Conservation (phyloP, 2,797 vertebrate species). For the Petrocephalus schoutedeni region DNA sequence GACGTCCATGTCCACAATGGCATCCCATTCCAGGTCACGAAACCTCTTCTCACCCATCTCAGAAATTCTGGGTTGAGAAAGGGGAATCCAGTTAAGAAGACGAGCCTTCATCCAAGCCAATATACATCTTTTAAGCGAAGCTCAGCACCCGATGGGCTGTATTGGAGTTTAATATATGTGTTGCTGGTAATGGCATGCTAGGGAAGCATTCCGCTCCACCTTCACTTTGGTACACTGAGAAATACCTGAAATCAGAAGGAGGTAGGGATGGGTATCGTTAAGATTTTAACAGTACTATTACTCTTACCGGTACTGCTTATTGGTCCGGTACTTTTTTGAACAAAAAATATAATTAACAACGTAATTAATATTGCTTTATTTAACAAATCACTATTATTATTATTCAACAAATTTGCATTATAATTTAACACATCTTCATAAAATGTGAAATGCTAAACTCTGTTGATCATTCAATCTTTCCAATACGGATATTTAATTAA, state of each 20-base stretch:
- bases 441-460: too few species aligned
- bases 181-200: not conserved
- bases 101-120: not conserved
- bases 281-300: too few species aligned
- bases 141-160: not conserved
- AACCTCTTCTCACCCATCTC: constrained; percentile 32
- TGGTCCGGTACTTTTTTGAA: too few species aligned
- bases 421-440: too few species aligned
- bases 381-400: too few species aligned
- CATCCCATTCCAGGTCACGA: constrained; percentile 63
- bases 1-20: constrained; percentile 42
- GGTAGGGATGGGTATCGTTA: too few species aligned
- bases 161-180: not conserved
- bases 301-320: too few species aligned
- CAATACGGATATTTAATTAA: too few species aligned
- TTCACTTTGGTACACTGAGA: not conserved
- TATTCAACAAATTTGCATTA: too few species aligned
- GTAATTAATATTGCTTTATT: too few species aligned
- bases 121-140: not conserved
- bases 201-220: not conserved
- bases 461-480: too few species aligned
- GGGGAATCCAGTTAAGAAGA: not conserved
- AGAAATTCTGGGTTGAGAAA: constrained; percentile 39
- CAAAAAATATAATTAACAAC: too few species aligned
- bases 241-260: not conserved